Conservation (phyloP, 2,113 vertebrate species). For the Notechis scutatus region DNA sequence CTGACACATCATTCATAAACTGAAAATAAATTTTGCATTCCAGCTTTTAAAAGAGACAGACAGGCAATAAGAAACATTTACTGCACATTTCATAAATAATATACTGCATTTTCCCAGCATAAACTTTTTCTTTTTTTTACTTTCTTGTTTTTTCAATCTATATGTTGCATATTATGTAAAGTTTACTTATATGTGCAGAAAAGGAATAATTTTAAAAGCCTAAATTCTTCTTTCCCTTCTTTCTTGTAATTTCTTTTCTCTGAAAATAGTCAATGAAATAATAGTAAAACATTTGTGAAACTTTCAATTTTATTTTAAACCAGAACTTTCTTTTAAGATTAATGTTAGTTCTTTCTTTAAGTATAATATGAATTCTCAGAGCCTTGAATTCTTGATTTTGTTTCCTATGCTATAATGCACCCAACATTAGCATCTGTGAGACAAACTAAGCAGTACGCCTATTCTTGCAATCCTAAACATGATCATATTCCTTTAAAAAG, state of each 20-base stretch:
- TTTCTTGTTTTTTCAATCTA: background rate
- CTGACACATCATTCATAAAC: background rate
- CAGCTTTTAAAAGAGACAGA: background rate
- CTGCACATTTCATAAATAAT: slow-evolving; percentile 10
- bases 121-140: background rate
- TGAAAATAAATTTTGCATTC: slow-evolving; percentile 23
- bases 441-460: background rate
- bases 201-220: background rate
- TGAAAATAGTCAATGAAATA: background rate
- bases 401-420: background rate
- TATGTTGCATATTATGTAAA: background rate
- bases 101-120: background rate
- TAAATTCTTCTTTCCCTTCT: background rate
- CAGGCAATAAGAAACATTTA: background rate
- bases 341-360: background rate
- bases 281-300: background rate
- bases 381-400: background rate
- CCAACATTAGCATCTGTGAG: background rate
- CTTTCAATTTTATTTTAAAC: background rate
- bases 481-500: background rate
- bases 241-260: background rate
- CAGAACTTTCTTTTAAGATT: background rate
- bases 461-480: background rate
- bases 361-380: background rate
- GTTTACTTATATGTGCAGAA: background rate